Base-by-base conservation (phyloP, 2,113 vertebrate genomes). In the Sinocyclocheilus grahami region DNA sequence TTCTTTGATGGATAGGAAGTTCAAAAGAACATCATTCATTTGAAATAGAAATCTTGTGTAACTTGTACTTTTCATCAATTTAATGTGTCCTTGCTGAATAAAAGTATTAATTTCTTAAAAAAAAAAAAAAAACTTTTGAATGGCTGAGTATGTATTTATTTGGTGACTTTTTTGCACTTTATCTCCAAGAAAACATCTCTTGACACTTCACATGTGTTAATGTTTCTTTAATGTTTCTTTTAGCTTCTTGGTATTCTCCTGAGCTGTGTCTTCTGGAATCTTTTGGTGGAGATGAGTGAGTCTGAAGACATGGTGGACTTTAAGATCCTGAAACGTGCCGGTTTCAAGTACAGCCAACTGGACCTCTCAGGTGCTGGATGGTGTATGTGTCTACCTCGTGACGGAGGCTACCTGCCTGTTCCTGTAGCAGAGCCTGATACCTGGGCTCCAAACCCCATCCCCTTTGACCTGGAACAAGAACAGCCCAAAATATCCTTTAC, bases 351-450 rank as follows among this genome's bases (percentile, higher is more conserved):
- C 7, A 92, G 91, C 9, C 87, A 94, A 0, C 90, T 97, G 91
- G 97, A 98, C 79, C 94, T 97, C 76, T 92, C 93, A 0, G 97
- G 97, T 0, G 97, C 97, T 0, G 97, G 97, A 13, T 98, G 97
- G 92, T 97, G 97, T 78, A 94, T 96, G 94, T 97, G 97, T 63
- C 91, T 98, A 87, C 97, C 97, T 14, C 90, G 93, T 82, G 96
- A 96, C 13, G 96, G 94, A 0, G 97, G 97, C 5, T 98, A 98
- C 91, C 78, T 96, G n/a, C 96, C 96, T 0, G 82, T 96, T 13
- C 94, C 92, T 0, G 90, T 33, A 24, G 85, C 79, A 4, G 92
- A 90, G 22, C 79, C 86, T 18, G 91, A 90, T 20, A 62, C 83
- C 83, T 89, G 89, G 88, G 42, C 78, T 48, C 22, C 55, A 0